Conservation (phyloP, 2,113 vertebrate species). For the Diglossa brunneiventris region DNA sequence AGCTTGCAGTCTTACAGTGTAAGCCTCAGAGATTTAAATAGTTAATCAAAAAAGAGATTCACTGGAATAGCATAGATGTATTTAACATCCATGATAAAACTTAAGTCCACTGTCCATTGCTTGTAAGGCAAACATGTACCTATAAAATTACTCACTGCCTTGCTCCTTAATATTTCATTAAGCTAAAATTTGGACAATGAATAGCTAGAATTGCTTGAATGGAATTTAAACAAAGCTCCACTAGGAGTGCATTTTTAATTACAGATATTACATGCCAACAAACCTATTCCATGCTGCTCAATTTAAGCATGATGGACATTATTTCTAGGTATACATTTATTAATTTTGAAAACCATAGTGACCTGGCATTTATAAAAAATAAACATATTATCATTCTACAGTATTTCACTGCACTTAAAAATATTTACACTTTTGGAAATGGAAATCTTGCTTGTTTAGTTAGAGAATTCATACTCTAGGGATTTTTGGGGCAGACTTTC, state of each 20-base stretch:
- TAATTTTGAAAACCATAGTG: background rate
- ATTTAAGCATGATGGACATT: background rate
- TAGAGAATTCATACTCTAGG: background rate
- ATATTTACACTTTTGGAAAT: background rate
- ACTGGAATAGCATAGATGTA: background rate
- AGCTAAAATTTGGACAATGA: background rate
- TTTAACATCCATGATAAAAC: background rate
- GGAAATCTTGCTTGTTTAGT: background rate
- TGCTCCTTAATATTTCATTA: background rate
- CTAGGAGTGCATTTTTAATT: background rate
- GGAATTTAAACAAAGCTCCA: background rate
- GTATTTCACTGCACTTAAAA: background rate
- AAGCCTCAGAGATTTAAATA: background rate
- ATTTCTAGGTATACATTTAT: background rate
- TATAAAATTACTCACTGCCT: background rate
- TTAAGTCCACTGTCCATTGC: background rate
- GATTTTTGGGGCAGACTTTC: background rate
- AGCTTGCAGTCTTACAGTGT: background rate
- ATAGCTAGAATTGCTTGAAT: background rate
- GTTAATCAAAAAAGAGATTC: background rate
- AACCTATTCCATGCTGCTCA: background rate
- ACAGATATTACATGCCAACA: background rate
- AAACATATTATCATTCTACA: background rate
- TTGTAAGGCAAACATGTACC: background rate
- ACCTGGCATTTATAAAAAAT: background rate